Evolutionary conservation across 2,113 vertebrate species (phyloP).

Genomic region (Mus musculus): DNA sequence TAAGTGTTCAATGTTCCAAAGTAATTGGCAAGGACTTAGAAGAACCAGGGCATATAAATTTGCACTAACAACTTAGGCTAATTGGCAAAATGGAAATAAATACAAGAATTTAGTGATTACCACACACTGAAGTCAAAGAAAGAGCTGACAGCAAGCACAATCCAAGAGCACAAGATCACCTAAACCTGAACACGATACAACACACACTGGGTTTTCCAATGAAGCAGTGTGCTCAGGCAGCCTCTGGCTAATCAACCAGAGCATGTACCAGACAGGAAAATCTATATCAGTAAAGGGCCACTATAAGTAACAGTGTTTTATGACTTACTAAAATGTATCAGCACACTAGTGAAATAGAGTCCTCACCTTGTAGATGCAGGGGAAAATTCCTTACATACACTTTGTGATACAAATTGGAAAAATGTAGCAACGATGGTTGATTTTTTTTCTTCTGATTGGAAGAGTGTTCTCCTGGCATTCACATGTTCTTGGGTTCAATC

Average conservation of each 20-base stretch:
- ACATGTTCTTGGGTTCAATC: neutral
- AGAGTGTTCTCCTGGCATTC: neutral
- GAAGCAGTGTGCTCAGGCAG: constrained; percentile 18
- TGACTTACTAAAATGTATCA: neutral
- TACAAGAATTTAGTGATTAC: constrained; percentile 74
- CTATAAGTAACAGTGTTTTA: neutral
- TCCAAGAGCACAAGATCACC: constrained; percentile 43
- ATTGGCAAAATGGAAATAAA: constrained; percentile 75
- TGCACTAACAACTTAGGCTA: constrained; percentile 76
- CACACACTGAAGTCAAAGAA: constrained; percentile 53
- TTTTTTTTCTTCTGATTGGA: neutral
- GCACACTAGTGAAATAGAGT: neutral
- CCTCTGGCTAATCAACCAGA: neutral
- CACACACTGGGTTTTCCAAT: constrained; percentile 27
- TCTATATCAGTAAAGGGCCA: neutral
- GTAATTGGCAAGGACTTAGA: constrained; percentile 77
- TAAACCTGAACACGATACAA: neutral
- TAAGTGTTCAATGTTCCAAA: constrained; percentile 77
- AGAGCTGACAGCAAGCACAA: constrained; percentile 43
- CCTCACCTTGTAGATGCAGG: neutral
- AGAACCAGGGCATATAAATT: constrained; percentile 60
- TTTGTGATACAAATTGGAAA: constrained; percentile 10
- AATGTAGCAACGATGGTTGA: neutral
- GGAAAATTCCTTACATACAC: neutral
- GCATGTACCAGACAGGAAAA: neutral